Conservation (phyloP, 2,888 invertebrate species). For the Crossocerus cetratus region DNA sequence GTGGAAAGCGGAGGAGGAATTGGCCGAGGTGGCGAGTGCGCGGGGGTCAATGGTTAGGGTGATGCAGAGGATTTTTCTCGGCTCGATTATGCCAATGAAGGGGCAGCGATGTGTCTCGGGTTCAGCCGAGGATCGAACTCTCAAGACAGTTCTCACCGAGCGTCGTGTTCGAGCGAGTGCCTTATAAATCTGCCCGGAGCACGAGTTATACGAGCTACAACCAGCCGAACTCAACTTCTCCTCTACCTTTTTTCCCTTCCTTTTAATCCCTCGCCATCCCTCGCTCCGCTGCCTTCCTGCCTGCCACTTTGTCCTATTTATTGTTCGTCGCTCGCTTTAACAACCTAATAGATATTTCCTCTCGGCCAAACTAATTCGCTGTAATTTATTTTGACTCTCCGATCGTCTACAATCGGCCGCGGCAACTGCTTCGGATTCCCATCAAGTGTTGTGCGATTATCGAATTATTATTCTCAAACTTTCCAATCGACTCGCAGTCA, state of each 20-base stretch:
- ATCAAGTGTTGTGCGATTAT: too few relatives aligned
- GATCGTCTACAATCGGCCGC: too few relatives aligned
- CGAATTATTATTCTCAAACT: slow-evolving; percentile 19
- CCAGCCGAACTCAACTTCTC: slow-evolving; percentile 30
- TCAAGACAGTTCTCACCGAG: slow-evolving; percentile 52
- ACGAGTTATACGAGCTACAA: slow-evolving; percentile 46
- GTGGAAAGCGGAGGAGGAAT: neutral
- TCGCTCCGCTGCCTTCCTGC: slow-evolving; percentile 3
- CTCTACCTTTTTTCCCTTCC: slow-evolving; percentile 3
- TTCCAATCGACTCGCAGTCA: neutral
- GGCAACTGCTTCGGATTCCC: too few relatives aligned
- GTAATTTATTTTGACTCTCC: neutral
- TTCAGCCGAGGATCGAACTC: slow-evolving; percentile 25
- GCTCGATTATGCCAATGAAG: slow-evolving; percentile 16
- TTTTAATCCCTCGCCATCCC: slow-evolving; percentile 10
- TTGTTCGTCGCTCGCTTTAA: neutral
- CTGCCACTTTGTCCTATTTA: slow-evolving; percentile 5
- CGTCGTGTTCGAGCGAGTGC: slow-evolving; percentile 41
- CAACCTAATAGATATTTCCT: neutral
- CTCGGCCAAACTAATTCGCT: neutral
- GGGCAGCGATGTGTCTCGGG: slow-evolving; percentile 11
- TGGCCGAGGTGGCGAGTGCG: neutral
- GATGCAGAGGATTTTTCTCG: neutral
- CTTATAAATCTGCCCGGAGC: slow-evolving; percentile 46
- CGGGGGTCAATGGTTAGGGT: slow-evolving; percentile 1